Evolutionary conservation across 1,140 invertebrate genomes (phyloP).

Genomic region (Muscidifurax raptorellus): DNA sequence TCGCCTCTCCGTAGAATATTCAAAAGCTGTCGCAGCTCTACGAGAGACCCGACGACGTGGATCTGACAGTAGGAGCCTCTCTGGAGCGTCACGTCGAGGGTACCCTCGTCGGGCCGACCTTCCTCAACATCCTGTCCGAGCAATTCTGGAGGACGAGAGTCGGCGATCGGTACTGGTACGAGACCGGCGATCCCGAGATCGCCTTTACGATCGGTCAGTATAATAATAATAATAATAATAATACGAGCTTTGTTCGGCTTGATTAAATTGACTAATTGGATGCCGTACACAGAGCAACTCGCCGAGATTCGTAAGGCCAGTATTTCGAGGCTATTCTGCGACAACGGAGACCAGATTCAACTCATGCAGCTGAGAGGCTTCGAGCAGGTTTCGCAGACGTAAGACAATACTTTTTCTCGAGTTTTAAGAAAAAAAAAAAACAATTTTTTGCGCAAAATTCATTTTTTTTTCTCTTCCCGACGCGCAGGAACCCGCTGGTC

Average conservation of each 20-base stretch:
- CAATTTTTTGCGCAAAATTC: too few relatives aligned
- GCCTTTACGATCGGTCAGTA: conserved; percentile 85
- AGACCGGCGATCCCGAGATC: conserved; percentile 80
- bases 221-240: too few relatives aligned
- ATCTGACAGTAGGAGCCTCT: conserved; percentile 90
- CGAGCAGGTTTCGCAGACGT: conserved; percentile 77
- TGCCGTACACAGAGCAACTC: conserved; percentile 82
- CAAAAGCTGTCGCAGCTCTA: conserved; percentile 81
- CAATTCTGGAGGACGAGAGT: conserved; percentile 91
- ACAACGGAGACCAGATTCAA: conserved; percentile 86
- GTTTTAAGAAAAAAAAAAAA: not conserved
- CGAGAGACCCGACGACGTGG: conserved; percentile 87
- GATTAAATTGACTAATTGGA: conserved; percentile 27
- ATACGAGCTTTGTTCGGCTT: conserved; percentile 19
- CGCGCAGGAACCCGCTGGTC: conserved; percentile 82
- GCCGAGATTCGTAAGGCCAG: conserved; percentile 88
- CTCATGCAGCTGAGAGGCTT: conserved; percentile 85
- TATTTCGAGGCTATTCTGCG: conserved; percentile 90
- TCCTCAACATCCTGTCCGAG: conserved; percentile 91
- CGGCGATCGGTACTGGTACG: conserved; percentile 91
- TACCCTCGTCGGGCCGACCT: conserved; percentile 91
- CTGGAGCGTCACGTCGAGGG: conserved; percentile 86
- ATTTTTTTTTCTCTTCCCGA: too few relatives aligned
- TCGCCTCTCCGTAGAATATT: conserved; percentile 78
- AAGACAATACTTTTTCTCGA: conserved; percentile 60